Base-by-base conservation (phyloP, 2,797 vertebrate genomes). In the Uromys caudimaculatus region DNA sequence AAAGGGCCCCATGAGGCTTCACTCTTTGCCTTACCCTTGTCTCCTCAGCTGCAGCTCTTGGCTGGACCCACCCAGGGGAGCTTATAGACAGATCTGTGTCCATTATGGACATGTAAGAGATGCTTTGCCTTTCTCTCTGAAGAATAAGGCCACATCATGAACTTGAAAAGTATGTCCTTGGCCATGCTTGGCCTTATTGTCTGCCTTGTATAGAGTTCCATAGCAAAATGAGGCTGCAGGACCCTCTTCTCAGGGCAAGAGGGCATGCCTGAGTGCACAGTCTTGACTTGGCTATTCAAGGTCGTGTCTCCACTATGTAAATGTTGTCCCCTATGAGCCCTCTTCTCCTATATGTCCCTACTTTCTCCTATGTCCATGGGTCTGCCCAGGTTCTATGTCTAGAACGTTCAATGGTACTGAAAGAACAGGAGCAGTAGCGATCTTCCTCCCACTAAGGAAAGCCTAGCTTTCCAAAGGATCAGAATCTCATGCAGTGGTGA, bases 381-480 rank as follows among this genome's bases (percentile, higher is more conserved):
- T 79, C 50, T 10, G 56, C 23, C n/a, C 62, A 75, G 52, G 14
- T 35, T 90, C 60, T 41, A 0, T 47, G 76, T 82, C 54, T 47
- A 38, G 58, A 35, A 2, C 60, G 27, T 56, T 67, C 21, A 17
- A 50, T 35, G 29, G 38, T 67, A 13, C 71, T 1, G 1, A 93
- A 83, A 77, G 86, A 92, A 24, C 9, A 41, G 60, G 3, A 58
- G 56, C 58, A 78, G 5, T 4, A 50, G 69, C n/a, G 62, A 81
- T 54, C 4, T 11, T 14, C 4, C 14, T 14, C 41, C 11, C 24
- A 35, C 1, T 56, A 64, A 64, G 54, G 17, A 86, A 73, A 35
- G 29, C 44, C 35, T 92, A 86, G 76, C 90, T 89, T 89, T 44
- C 90, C 32, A 14, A 60, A 91, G 85, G 90, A 24, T 52, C 58